phyloP scores from a whole-genome alignment of 2,113 vertebrate genomes.

The Phrynosoma blainvillii region DNA sequence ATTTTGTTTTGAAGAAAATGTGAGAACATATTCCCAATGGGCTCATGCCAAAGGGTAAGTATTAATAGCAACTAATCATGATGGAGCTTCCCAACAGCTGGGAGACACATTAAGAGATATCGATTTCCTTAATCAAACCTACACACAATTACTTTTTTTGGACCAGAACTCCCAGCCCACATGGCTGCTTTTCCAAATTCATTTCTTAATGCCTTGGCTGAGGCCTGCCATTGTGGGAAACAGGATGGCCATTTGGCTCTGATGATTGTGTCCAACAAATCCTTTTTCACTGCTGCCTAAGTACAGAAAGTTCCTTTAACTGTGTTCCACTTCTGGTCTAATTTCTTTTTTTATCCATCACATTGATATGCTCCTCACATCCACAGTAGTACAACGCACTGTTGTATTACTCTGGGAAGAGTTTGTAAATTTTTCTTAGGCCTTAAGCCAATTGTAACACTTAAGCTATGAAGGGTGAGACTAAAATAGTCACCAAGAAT shows the following conservation, averaged over 20 bases:
- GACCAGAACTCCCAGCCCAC: too few species aligned
- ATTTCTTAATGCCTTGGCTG: background rate
- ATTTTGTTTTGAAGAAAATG: background rate
- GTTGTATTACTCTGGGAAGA: background rate
- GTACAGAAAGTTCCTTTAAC: background rate
- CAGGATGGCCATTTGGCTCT: background rate
- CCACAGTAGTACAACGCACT: background rate
- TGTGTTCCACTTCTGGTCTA: background rate
- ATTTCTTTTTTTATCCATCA: background rate
- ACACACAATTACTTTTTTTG: too few species aligned
- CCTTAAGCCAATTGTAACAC: background rate
- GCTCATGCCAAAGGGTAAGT: background rate
- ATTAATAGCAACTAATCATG: background rate
- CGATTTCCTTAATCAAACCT: too few species aligned
- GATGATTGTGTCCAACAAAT: slow-evolving; percentile 3
- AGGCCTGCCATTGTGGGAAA: background rate
- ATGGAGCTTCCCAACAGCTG: background rate
- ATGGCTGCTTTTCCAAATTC: too few species aligned
- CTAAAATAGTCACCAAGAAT: background rate
- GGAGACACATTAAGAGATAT: background rate
- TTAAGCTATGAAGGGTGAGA: background rate
- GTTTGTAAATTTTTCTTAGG: background rate
- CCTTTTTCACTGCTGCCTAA: background rate
- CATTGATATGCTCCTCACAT: slow-evolving; percentile 14
- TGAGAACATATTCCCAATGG: background rate